Conservation (phyloP, 1,140 invertebrate species). For the Drosophila sturtevanti region DNA sequence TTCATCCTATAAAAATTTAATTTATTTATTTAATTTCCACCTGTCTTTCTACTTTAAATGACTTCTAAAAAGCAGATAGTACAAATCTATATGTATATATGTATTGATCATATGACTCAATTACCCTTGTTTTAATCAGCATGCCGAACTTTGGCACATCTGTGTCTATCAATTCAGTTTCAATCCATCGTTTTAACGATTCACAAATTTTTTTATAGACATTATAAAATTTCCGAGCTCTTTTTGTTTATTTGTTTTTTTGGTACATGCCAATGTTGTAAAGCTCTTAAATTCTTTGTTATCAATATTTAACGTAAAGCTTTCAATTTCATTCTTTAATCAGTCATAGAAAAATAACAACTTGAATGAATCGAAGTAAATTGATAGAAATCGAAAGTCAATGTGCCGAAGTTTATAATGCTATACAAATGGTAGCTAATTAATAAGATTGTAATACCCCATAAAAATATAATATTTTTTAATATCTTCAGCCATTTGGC, state of each 20-base stretch:
- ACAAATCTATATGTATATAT: no score
- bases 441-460: background rate
- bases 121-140: no score
- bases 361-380: conserved; percentile 26
- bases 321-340: conserved; percentile 54
- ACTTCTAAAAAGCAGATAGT: no score
- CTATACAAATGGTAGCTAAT: background rate
- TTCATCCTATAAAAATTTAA: background rate
- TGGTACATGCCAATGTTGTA: conserved; percentile 12
- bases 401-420: background rate
- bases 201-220: no score
- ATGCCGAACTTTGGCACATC: no score
- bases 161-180: no score
- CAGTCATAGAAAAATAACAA: conserved; percentile 20
- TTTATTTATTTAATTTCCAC: no score
- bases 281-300: conserved; percentile 25
- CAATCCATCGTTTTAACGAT: no score
- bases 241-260: conserved; percentile 7
- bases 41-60: no score
- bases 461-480: no score
- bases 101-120: no score
- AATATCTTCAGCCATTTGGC: no score
- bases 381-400: conserved; percentile 2
- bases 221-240: conserved; percentile 1
- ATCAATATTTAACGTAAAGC: conserved; percentile 36